Evolutionary conservation across 2,113 vertebrate genomes (phyloP).

Genomic region (Panthera tigris): DNA sequence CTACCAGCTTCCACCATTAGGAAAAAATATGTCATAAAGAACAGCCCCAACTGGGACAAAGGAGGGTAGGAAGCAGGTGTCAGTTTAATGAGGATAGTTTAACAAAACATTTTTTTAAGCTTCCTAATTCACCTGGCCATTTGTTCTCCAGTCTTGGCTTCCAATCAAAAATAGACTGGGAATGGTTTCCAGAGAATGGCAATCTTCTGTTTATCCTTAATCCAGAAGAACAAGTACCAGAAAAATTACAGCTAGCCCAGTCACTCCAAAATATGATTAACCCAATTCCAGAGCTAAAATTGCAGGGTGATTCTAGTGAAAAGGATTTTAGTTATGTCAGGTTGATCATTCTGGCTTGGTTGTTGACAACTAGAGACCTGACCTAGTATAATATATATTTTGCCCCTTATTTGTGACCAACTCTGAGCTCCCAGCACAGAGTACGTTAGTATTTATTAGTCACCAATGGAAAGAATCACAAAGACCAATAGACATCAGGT

Average conservation of each 20-base stretch:
- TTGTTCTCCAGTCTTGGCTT: slow-evolving; percentile 43
- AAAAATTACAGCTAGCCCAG: not conserved
- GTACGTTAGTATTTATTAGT: not conserved
- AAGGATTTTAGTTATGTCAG: too few species aligned
- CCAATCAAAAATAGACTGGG: slow-evolving; percentile 42
- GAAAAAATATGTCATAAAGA: slow-evolving; percentile 73
- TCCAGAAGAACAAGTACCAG: not conserved
- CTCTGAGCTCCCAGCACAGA: not conserved
- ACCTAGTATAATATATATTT: not conserved
- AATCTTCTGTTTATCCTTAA: not conserved
- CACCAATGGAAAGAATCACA: slow-evolving; percentile 4
- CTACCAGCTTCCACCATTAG: slow-evolving; percentile 51
- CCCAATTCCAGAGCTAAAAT: too few species aligned
- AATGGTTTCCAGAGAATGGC: not conserved
- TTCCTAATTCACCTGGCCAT: slow-evolving; percentile 70
- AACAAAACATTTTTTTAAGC: slow-evolving; percentile 68
- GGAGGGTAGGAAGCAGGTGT: slow-evolving; percentile 55
- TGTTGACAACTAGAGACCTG: too few species aligned
- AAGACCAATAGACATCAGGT: not conserved
- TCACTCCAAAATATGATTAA: too few species aligned
- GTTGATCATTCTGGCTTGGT: too few species aligned
- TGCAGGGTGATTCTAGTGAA: too few species aligned
- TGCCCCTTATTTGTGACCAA: too few species aligned
- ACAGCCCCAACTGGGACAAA: slow-evolving; percentile 57
- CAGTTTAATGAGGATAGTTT: slow-evolving; percentile 71